Base-by-base conservation (phyloP, 2,113 vertebrate genomes). In the Coturnix japonica region DNA sequence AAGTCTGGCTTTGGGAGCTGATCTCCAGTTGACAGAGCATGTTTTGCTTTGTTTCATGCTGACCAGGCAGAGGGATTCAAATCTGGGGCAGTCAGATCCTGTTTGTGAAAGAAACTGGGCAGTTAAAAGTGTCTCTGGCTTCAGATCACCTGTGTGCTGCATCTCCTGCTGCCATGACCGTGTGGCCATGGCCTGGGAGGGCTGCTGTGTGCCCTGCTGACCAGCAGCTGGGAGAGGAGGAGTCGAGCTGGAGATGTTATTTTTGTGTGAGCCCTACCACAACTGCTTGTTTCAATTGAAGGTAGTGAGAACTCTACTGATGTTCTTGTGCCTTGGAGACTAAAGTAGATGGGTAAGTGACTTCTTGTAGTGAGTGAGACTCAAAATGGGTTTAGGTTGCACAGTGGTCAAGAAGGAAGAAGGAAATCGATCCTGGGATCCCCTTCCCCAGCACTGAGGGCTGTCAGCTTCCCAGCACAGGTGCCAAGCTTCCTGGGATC, bases 241-340 rank as follows among this genome's bases (percentile, higher is more conserved):
- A 63, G 19, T 31, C 3, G 49, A 65, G 47, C 23, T 60, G 7
- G 15, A 49, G 59, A 2, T 44, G 1, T 4, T 60, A 54, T 2
- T 64, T 87, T 78, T 74, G 18, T 70, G 35, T 13, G 1, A 63
- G 56, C 77, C 65, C 82, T 49, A 33, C 46, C 0, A 0, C 13
- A 69, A 65, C 6, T 14, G 11, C 28, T 80, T 20, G 10, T 71
- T 59, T 31, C 30, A 18, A 31, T 11, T 39, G 18, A 17, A 18
- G 26, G 17, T n/a, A 6, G 10, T 2, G 2, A 60, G 49, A 56
- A 8, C 8, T 18, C 14, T 39, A 0, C 30, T 76, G 46, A 54
- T 18, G 21, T 51, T 51, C 46, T 51, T 49, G 28, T 61, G 16
- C 30, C 30, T 33, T 14, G 28, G 54, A 69, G 43, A 21, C 59